phyloP scores from a whole-genome alignment of 2,888 invertebrate genomes.

The Hyposoter didymator region DNA sequence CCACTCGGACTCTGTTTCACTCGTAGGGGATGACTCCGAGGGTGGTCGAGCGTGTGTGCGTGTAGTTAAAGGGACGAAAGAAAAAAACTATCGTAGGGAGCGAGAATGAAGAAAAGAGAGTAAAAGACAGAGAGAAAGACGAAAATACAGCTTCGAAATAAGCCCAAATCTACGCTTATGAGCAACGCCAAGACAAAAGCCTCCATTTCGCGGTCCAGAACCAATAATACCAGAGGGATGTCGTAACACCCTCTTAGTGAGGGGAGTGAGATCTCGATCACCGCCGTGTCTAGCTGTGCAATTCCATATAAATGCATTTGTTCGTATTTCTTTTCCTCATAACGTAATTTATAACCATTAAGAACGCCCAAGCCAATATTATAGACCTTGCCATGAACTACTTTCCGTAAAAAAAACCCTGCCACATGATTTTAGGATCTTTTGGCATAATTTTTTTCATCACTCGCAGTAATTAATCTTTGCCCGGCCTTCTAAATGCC shows the following conservation, averaged over 20 bases:
- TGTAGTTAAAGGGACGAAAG: constrained; percentile 68
- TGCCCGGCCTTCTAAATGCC: background rate
- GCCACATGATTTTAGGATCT: background rate
- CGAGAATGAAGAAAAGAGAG: constrained; percentile 24
- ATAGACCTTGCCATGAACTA: background rate
- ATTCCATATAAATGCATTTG: constrained; percentile 77
- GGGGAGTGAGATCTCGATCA: constrained; percentile 37
- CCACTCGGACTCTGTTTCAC: constrained; percentile 42
- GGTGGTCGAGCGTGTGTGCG: constrained; percentile 80
- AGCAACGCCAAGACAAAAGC: constrained; percentile 83
- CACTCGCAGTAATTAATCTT: background rate
- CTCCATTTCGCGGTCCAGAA: constrained; percentile 78
- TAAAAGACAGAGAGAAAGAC: constrained; percentile 49
- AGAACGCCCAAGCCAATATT: background rate
- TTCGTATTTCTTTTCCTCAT: constrained; percentile 26
- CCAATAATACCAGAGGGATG: constrained; percentile 75
- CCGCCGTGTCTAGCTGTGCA: constrained; percentile 72
- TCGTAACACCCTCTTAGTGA: background rate
- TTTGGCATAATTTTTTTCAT: background rate
- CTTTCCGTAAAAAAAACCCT: background rate
- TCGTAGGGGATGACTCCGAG: constrained; percentile 78
- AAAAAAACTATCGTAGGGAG: constrained; percentile 52
- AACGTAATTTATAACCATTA: background rate
- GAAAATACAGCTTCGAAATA: constrained; percentile 75
- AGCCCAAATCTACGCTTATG: constrained; percentile 82